Evolutionary conservation across 2,888 invertebrate genomes (phyloP), one percentile per base, ranked within the genome.

Genomic region (Notocelia uddmanniana): DNA sequence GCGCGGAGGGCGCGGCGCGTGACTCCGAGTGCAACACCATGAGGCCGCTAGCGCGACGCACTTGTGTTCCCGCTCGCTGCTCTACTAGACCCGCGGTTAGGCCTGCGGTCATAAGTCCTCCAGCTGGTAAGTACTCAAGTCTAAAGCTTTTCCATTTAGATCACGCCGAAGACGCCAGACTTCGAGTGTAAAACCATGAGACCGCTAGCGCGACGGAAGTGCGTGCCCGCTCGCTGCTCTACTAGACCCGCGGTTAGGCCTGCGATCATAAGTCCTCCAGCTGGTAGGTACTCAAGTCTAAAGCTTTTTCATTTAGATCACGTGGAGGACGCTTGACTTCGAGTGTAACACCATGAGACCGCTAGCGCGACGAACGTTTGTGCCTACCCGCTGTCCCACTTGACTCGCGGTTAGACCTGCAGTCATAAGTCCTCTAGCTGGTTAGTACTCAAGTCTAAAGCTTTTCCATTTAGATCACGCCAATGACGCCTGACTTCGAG

Each of bases 291-390:
- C 1, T 11, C 11, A 41, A n/a, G n/a, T n/a, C n/a, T n/a, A n/a
- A n/a, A n/a, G n/a, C n/a, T n/a, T n/a, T n/a, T n/a, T n/a, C n/a
- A n/a, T n/a, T n/a, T n/a, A n/a, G n/a, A n/a, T n/a, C n/a, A n/a
- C n/a, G n/a, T n/a, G n/a, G n/a, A n/a, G n/a, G 0, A 80, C 93
- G 63, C 81, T 89, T 0, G 93, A 92, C 74, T 45, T 81, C 0
- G 95, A 95, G 76, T 92, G 92, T 70, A 85, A 89, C 0, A 93
- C 94, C 3, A 84, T 90, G 69, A 89, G 95, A 0, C 90, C 94
- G 0, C 80, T 91, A 0, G 95, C 93, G 75, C 80, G 86, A 19
- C 82, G 87, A 34, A 76, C 90, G 23, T 90, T 93, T 68, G 90
- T 93, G 2, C 91, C 92, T 0, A 60, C 89, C 0, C 78, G 91